phyloP scores from a whole-genome alignment of 2,797 vertebrate genomes.

The Oreochromis mossambicus region DNA sequence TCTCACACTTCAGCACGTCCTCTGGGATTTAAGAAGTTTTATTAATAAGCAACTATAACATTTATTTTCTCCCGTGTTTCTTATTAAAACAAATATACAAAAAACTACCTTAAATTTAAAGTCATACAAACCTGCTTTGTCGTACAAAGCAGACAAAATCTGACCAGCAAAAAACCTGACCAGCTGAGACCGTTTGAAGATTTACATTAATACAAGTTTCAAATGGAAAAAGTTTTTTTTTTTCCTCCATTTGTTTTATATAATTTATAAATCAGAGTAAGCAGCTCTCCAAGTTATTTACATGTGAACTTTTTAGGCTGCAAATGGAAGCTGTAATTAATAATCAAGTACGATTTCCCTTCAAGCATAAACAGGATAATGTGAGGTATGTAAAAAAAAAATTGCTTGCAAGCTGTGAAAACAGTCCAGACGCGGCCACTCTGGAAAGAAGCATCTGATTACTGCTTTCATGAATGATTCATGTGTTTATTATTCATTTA shows the following conservation, averaged over 20 bases:
- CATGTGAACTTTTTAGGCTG: not conserved
- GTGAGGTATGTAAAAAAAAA: not conserved
- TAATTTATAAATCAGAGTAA: not conserved
- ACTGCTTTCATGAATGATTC: not conserved
- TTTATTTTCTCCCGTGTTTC: not conserved
- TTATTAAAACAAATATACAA: not conserved
- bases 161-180: not conserved
- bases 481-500: not conserved
- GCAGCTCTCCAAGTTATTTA: not conserved
- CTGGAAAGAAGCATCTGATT: not conserved
- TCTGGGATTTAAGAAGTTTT: not conserved
- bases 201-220: not conserved
- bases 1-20: not conserved
- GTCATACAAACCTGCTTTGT: not conserved
- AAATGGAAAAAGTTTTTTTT: not conserved
- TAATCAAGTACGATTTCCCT: not conserved
- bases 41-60: not conserved
- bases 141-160: not conserved
- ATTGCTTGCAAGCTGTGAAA: not conserved
- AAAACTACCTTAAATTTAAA: not conserved
- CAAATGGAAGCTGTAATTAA: not conserved
- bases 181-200: not conserved
- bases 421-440: not conserved
- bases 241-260: fast-evolving
- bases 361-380: not conserved